These are phyloP conservation scores for Montipora sp. DNA, from an alignment of 64 coral and sea anemone genomes.

Conservation along the genomic window DNA sequence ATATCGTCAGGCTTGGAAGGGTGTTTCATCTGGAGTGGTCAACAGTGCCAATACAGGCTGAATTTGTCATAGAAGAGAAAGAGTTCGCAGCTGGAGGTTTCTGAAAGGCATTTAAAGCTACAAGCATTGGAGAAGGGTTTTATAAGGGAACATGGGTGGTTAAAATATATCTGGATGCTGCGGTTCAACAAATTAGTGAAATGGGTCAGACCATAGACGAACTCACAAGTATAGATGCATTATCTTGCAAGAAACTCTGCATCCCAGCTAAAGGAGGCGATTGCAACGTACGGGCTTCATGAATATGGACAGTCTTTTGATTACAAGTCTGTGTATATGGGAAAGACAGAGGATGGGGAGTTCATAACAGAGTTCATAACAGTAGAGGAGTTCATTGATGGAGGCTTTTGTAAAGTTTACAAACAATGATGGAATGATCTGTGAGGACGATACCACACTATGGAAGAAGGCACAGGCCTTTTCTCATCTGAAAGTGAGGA, in stretches of 20 bases:
- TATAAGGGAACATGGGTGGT: slow-evolving; percentile 60
- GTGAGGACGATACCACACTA: slow-evolving; percentile 36
- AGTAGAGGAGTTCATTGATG: slow-evolving; percentile 35
- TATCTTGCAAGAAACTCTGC: slow-evolving; percentile 65
- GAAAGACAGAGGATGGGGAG: slow-evolving; percentile 44
- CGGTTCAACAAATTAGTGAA: slow-evolving; percentile 1
- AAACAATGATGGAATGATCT: slow-evolving; percentile 58
- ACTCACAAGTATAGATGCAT: slow-evolving; percentile 55
- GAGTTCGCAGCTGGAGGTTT: slow-evolving; percentile 60
- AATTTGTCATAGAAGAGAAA: slow-evolving; percentile 51
- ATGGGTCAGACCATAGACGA: slow-evolving; percentile 25
- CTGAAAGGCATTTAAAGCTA: slow-evolving; percentile 56
- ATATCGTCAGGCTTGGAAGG: slow-evolving; percentile 47
- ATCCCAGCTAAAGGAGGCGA: slow-evolving; percentile 36
- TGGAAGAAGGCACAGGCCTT: slow-evolving; percentile 52
- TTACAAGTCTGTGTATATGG: slow-evolving; percentile 36
- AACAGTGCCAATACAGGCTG: slow-evolving; percentile 51
- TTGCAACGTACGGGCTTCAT: slow-evolving; percentile 17
- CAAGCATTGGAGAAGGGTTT: slow-evolving; percentile 63
- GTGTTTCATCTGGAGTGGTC: slow-evolving; percentile 65
- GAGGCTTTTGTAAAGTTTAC: slow-evolving; percentile 44
- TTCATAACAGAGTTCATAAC: slow-evolving; percentile 5
- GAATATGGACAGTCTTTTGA: slow-evolving; percentile 22
- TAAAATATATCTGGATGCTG: slow-evolving; percentile 42
- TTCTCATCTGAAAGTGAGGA: slow-evolving; percentile 29